These are phyloP conservation scores for Saimiri boliviensis DNA, from an alignment of 2,113 vertebrate species.

Conservation along the genomic window DNA sequence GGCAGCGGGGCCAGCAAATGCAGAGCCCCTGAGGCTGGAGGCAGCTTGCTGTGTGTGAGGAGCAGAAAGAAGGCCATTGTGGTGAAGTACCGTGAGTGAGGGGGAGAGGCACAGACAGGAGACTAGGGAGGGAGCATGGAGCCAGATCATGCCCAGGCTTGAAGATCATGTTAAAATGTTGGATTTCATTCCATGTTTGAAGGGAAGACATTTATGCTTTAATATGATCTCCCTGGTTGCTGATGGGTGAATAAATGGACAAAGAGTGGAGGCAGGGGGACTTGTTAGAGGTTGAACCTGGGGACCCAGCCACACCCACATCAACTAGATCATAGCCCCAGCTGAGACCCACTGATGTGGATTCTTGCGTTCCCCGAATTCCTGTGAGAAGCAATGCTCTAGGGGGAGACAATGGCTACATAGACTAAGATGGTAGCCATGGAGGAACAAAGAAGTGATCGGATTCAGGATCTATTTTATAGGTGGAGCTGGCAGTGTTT, in stretches of 20 bases:
- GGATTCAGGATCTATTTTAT: neutral
- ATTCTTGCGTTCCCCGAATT: neutral
- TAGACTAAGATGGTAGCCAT: neutral
- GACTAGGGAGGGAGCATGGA: neutral
- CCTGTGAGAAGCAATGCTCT: neutral
- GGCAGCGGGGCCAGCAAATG: neutral
- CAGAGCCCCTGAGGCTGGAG: neutral
- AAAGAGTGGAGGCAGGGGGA: neutral
- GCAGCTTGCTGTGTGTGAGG: neutral
- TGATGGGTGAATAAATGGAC: neutral
- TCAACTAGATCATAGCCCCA: neutral
- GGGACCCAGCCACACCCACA: neutral
- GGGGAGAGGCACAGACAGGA: fast-evolving
- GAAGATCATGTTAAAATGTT: neutral
- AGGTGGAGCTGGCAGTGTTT: neutral
- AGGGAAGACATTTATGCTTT: neutral
- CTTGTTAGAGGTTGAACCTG: neutral
- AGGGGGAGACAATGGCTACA: fast-evolving
- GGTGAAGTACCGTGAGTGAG: neutral
- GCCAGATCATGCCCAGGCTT: neutral
- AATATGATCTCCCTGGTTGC: no score
- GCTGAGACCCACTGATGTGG: neutral
- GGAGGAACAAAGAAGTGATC: neutral
- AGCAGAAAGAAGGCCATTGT: neutral
- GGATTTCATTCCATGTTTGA: neutral